phyloP scores from a whole-genome alignment of 2,797 vertebrate species.

The Rachycentron canadum region DNA sequence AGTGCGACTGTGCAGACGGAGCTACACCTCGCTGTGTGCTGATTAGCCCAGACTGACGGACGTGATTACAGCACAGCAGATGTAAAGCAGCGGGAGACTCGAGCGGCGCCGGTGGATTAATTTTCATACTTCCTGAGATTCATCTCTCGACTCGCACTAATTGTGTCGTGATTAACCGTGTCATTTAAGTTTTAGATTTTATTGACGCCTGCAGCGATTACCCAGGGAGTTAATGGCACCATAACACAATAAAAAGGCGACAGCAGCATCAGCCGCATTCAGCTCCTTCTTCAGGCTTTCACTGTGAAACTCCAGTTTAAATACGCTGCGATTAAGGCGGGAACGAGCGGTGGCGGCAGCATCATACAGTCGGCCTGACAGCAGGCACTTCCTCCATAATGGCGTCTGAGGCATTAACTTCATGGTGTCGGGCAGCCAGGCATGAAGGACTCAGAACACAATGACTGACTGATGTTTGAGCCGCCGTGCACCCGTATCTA shows the following conservation, averaged over 20 bases:
- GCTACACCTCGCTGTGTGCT: not conserved
- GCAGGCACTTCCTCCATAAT: constrained; percentile 39
- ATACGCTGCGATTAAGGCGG: constrained; percentile 1
- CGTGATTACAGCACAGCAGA: constrained; percentile 34
- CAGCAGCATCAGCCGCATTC: not conserved
- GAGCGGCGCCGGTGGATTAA: not conserved
- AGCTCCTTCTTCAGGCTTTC: constrained; percentile 11
- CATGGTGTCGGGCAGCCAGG: constrained; percentile 14
- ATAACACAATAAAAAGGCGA: not conserved
- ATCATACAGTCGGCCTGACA: constrained; percentile 17
- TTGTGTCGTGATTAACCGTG: constrained; percentile 40
- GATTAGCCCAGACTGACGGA: constrained; percentile 31
- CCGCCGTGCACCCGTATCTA: constrained; percentile 4
- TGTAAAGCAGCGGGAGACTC: constrained; percentile 18
- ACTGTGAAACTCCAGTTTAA: constrained; percentile 14
- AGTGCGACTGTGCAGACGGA: not conserved
- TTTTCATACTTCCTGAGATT: constrained; percentile 25
- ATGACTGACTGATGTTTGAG: constrained; percentile 46
- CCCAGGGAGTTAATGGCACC: constrained; percentile 24
- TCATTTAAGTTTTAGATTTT: constrained; percentile 30
- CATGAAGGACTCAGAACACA: constrained; percentile 57
- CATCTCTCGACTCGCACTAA: constrained; percentile 28
- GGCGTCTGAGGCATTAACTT: constrained; percentile 38
- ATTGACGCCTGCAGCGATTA: constrained; percentile 33
- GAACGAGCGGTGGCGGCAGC: not conserved